These are phyloP conservation scores for Clunio marinus DNA, from an alignment of 2,888 invertebrate genomes.

Conservation along the genomic window DNA sequence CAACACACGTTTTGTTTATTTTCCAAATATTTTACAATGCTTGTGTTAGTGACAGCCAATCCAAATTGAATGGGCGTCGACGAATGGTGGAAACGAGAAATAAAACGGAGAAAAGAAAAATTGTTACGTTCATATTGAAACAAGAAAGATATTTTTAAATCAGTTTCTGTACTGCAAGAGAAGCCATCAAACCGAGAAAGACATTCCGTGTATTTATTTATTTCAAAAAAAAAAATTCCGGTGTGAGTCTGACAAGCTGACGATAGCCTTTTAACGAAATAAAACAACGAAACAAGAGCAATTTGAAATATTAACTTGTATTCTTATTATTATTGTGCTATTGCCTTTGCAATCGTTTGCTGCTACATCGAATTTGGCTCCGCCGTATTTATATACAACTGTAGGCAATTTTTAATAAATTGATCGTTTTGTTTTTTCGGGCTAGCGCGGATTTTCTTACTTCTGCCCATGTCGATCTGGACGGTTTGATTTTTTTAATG, in stretches of 20 bases:
- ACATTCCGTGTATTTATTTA: neutral
- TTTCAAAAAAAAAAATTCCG: neutral
- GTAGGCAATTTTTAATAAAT: conserved; percentile 11
- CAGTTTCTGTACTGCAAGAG: conserved; percentile 30
- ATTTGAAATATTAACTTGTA: conserved; percentile 7
- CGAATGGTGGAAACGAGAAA: conserved; percentile 22
- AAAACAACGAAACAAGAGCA: neutral
- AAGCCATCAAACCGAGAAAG: conserved; percentile 28
- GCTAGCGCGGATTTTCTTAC: neutral
- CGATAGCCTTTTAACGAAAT: conserved; percentile 7
- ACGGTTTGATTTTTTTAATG: conserved; percentile 14
- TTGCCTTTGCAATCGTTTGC: neutral
- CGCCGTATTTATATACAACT: neutral
- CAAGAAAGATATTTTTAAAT: conserved; percentile 28
- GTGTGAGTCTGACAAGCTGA: conserved; percentile 19
- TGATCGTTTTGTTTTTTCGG: conserved; percentile 13
- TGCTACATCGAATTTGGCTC: neutral
- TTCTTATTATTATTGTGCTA: neutral
- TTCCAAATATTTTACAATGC: neutral
- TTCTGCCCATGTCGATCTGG: too few relatives aligned
- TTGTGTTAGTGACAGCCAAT: conserved; percentile 23
- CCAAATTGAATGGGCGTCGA: conserved; percentile 8
- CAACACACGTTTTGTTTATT: neutral
- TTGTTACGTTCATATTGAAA: conserved; percentile 13
- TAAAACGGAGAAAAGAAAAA: conserved; percentile 18